Conservation (phyloP, 2,888 invertebrate species). For the Pimpla rufipes region DNA sequence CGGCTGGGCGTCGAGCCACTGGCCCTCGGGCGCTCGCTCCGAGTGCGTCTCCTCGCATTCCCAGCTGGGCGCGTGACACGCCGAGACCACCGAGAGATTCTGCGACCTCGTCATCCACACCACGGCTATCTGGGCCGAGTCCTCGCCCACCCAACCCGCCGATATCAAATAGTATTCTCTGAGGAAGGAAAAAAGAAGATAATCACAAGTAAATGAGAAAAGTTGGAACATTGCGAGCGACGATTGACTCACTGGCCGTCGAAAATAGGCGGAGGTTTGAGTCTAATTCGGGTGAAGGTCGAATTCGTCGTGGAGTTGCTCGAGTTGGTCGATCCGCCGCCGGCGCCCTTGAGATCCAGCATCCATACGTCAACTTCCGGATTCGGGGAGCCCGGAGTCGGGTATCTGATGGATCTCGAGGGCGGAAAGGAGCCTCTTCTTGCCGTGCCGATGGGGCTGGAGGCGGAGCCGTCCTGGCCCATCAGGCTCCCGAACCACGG, state of each 20-base stretch:
- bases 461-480: conserved; percentile 85
- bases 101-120: conserved; percentile 98
- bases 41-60: conserved; percentile 94
- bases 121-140: conserved; percentile 92
- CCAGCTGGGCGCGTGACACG: conserved; percentile 94
- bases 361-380: conserved; percentile 94
- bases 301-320: conserved; percentile 83
- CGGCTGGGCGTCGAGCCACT: conserved; percentile 94
- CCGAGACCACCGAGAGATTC: conserved; percentile 95
- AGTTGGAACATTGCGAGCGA: too few relatives aligned
- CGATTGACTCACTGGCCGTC: conserved; percentile 91
- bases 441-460: conserved; percentile 85
- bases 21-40: conserved; percentile 93
- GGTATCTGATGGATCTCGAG: conserved; percentile 93
- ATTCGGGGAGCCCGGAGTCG: conserved; percentile 95
- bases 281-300: conserved; percentile 70
- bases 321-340: conserved; percentile 80
- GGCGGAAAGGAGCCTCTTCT: conserved; percentile 91
- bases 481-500: conserved; percentile 91
- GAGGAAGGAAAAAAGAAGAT: conserved; percentile 82
- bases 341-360: conserved; percentile 89
- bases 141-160: conserved; percentile 94
- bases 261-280: conserved; percentile 91
- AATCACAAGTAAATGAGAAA: neutral
- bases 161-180: conserved; percentile 97